Percentiles rank a stretch among this genome's conserved stretches.
Conservation (phyloP, 2,888 invertebrate species). For the Caenorhabditis wallacei region DNA sequence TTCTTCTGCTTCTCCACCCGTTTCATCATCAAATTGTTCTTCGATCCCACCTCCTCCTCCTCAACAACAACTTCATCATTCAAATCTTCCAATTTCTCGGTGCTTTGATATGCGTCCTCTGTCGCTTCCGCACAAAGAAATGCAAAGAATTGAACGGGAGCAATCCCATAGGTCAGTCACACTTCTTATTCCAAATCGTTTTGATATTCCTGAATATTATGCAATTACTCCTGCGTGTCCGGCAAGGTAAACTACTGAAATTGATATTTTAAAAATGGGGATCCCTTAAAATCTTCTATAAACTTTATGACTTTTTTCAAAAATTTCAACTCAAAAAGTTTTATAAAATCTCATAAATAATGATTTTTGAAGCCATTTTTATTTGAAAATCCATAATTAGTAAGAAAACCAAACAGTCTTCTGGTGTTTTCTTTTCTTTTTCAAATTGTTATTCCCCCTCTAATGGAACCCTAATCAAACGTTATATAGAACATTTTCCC, state of each 20-base stretch:
- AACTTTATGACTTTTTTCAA: too few relatives aligned
- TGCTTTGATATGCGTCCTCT: slow-evolving; percentile 64
- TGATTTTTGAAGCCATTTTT: too few relatives aligned
- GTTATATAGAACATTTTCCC: too few relatives aligned
- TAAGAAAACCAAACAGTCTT: too few relatives aligned
- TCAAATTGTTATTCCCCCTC: too few relatives aligned
- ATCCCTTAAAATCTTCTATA: too few relatives aligned
- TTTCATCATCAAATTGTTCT: slow-evolving; percentile 30
- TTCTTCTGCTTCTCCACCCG: slow-evolving; percentile 27
- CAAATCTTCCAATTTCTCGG: slow-evolving; percentile 12
- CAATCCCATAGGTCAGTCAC: slow-evolving; percentile 63
- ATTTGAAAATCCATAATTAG: too few relatives aligned
- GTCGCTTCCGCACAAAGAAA: slow-evolving; percentile 62
- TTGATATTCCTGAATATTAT: slow-evolving; percentile 59
- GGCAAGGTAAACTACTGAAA: slow-evolving; percentile 30
- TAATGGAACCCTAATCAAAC: too few relatives aligned
- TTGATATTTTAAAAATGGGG: not conserved
- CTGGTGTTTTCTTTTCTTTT: too few relatives aligned
- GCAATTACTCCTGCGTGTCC: slow-evolving; percentile 55
- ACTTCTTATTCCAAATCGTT: slow-evolving; percentile 40
- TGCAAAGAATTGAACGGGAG: slow-evolving; percentile 63
- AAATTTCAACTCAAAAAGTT: too few relatives aligned
- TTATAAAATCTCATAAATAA: too few relatives aligned
- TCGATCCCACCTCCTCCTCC: not conserved
- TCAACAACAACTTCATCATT: not conserved